Conservation (phyloP, 2,797 vertebrate genomes). For the Benthosema pterotum region DNA sequence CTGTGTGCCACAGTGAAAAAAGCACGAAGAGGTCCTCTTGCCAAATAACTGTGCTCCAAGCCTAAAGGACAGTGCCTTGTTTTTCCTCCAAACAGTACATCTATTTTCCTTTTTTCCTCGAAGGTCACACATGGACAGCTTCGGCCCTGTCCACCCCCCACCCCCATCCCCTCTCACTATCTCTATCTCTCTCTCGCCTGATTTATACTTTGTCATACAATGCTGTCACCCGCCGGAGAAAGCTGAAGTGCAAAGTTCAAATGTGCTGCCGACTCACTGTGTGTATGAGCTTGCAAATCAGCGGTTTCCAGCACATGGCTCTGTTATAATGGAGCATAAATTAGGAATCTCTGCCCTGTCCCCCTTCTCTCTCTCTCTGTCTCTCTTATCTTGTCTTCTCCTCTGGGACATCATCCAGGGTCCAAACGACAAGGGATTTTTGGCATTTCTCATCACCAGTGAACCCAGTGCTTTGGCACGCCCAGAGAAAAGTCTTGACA, state of each 20-base stretch:
- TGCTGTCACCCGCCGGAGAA: too few species aligned
- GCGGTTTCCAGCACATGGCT: too few species aligned
- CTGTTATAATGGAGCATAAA: too few species aligned
- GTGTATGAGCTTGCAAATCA: too few species aligned
- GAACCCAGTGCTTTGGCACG: slow-evolving; percentile 58
- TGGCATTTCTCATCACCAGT: slow-evolving; percentile 66
- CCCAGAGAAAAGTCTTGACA: slow-evolving; percentile 53
- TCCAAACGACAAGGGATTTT: slow-evolving; percentile 66
- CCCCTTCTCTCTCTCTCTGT: slow-evolving; percentile 10
- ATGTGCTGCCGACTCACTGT: too few species aligned
- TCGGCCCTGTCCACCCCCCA: slow-evolving; percentile 39
- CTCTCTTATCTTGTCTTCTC: slow-evolving; percentile 31
- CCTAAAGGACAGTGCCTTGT: slow-evolving; percentile 33
- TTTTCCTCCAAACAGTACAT: slow-evolving; percentile 44
- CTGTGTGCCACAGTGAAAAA: slow-evolving; percentile 65
- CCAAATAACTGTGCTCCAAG: slow-evolving; percentile 38
- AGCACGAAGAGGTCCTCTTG: slow-evolving; percentile 55
- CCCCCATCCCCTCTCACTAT: slow-evolving; percentile 15
- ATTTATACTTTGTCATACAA: too few species aligned
- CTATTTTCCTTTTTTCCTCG: slow-evolving; percentile 40
- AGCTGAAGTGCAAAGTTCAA: too few species aligned
- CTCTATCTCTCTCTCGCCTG: slow-evolving; percentile 10
- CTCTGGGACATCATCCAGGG: slow-evolving; percentile 59
- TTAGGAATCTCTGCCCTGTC: neutral
- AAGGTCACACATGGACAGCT: slow-evolving; percentile 51